phyloP scores from a whole-genome alignment of 2,113 vertebrate genomes.

The Scatophagus argus region DNA sequence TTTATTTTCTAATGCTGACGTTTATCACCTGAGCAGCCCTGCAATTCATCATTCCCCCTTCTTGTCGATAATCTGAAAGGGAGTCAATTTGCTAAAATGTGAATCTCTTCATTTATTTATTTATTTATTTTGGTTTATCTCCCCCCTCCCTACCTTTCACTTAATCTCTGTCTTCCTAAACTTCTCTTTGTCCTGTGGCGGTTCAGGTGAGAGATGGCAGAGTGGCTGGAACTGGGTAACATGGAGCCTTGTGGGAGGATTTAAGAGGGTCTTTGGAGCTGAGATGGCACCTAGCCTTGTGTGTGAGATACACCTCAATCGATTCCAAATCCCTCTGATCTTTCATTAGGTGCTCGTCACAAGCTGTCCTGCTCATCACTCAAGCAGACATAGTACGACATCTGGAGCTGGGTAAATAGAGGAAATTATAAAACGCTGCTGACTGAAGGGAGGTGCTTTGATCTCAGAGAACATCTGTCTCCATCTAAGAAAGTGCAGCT shows the following conservation, averaged over 20 bases:
- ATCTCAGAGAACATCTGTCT: slow-evolving; percentile 39
- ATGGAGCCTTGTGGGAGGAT: slow-evolving; percentile 46
- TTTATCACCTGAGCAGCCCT: slow-evolving; percentile 86
- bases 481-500: slow-evolving; percentile 6
- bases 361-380: slow-evolving; percentile 45
- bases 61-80: slow-evolving; percentile 82
- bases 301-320: slow-evolving; percentile 54
- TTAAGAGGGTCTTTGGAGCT: slow-evolving; percentile 55
- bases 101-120: slow-evolving; percentile 58
- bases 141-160: neutral
- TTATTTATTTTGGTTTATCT: slow-evolving; percentile 33
- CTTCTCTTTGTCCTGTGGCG: slow-evolving; percentile 39
- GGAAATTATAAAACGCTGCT: slow-evolving; percentile 26
- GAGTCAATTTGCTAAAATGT: slow-evolving; percentile 79
- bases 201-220: slow-evolving; percentile 43
- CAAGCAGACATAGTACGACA: neutral
- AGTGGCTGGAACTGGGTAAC: slow-evolving; percentile 31
- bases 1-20: slow-evolving; percentile 88
- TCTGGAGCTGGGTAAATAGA: slow-evolving; percentile 29
- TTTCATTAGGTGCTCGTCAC: slow-evolving; percentile 71
- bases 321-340: slow-evolving; percentile 66
- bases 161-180: slow-evolving; percentile 24
- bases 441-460: slow-evolving; percentile 42
- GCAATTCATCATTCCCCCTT: slow-evolving; percentile 81
- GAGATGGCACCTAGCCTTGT: slow-evolving; percentile 51